Conservation (phyloP, 2,797 vertebrate genomes). For the Myripristis murdjan region DNA sequence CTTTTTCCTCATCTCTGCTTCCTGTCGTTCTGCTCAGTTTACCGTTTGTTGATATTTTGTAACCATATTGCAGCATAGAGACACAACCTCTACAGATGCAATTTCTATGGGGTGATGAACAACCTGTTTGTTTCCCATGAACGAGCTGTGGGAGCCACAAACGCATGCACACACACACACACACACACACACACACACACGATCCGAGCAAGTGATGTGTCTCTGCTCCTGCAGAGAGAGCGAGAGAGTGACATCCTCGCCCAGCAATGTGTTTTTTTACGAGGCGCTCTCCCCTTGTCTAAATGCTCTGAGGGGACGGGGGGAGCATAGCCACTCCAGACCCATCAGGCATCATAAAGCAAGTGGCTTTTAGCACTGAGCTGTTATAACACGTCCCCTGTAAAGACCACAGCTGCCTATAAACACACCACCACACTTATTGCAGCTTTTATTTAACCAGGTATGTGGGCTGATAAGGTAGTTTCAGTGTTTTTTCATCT, state of each 20-base stretch:
- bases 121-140: slow-evolving; percentile 20
- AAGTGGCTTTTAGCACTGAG: slow-evolving; percentile 29
- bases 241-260: background rate
- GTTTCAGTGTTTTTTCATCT: slow-evolving; percentile 19
- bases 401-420: slow-evolving; percentile 7
- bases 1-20: background rate
- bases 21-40: slow-evolving; percentile 2
- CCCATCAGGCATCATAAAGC: slow-evolving; percentile 32
- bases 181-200: slow-evolving; percentile 4
- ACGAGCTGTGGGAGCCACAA: slow-evolving; percentile 11
- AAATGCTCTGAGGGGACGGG: slow-evolving; percentile 11
- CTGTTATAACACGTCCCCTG: slow-evolving; percentile 13
- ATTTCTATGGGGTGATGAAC: slow-evolving; percentile 15
- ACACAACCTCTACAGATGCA: slow-evolving; percentile 5
- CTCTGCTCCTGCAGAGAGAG: background rate
- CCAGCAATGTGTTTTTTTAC: slow-evolving; percentile 8
- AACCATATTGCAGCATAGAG: background rate
- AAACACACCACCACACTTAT: slow-evolving; percentile 8
- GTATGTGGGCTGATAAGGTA: background rate
- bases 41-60: background rate
- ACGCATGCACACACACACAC: slow-evolving; percentile 1
- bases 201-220: background rate
- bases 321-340: background rate
- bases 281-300: background rate
- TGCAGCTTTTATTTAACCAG: slow-evolving; percentile 9